Conservation (phyloP, 23 tunicate genomes). For the Trididemnum clinides region DNA sequence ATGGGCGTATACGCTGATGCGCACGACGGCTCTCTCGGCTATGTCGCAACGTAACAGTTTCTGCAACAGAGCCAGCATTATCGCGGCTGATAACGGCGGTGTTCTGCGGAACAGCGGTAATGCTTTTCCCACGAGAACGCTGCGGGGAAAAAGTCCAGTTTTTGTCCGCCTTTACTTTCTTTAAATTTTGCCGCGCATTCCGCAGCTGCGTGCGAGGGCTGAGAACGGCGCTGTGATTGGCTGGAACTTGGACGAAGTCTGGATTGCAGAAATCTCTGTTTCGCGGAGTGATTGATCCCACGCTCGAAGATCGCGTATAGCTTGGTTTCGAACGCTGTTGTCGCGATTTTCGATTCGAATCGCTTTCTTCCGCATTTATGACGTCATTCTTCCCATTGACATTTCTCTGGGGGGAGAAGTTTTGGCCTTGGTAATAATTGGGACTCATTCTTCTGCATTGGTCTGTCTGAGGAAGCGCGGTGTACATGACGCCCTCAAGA, state of each 20-base stretch:
- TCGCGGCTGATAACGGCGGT: not conserved
- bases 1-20: not conserved
- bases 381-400: not conserved
- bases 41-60: not conserved
- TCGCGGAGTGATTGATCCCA: slow-evolving; percentile 55
- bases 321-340: slow-evolving; percentile 46
- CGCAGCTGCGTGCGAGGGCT: slow-evolving; percentile 81
- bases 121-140: not conserved
- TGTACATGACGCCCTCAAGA: not conserved
- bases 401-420: not conserved
- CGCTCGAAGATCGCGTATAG: slow-evolving; percentile 72
- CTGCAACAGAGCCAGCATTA: not conserved
- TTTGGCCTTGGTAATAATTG: not conserved
- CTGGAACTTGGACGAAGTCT: not conserved
- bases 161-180: slow-evolving; percentile 52
- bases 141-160: not conserved
- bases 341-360: slow-evolving; percentile 6
- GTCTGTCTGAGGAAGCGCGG: not conserved
- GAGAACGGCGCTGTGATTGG: not conserved
- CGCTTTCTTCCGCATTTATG: not conserved
- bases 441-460: not conserved
- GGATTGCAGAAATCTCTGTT: not conserved
- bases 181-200: slow-evolving; percentile 78
- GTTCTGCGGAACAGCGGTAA: not conserved
- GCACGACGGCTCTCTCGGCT: not conserved